Evolutionary conservation across 2,113 vertebrate genomes (phyloP).

Genomic region (Cololabis saira): DNA sequence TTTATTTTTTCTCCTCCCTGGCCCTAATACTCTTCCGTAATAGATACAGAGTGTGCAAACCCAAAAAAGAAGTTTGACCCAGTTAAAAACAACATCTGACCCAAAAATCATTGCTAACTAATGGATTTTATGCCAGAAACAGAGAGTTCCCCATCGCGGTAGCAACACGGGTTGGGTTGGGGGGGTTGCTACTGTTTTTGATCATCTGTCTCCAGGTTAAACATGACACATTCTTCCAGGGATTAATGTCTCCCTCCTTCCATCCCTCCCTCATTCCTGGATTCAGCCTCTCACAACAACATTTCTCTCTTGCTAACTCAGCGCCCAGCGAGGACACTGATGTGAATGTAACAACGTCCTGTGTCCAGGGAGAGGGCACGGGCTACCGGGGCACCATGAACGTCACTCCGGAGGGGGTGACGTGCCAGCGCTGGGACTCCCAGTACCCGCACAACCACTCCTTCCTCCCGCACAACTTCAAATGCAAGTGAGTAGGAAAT

Average conservation of each 20-base stretch:
- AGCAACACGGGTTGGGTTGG: too few species aligned
- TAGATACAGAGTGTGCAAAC: too few species aligned
- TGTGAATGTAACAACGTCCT: constrained; percentile 79
- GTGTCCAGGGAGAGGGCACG: constrained; percentile 87
- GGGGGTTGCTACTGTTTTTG: constrained; percentile 71
- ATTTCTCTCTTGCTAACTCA: constrained; percentile 42
- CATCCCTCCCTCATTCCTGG: constrained; percentile 30
- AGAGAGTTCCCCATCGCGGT: constrained; percentile 50
- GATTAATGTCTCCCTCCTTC: constrained; percentile 63
- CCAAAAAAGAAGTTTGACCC: too few species aligned
- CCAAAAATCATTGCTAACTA: too few species aligned
- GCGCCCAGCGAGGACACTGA: constrained; percentile 61
- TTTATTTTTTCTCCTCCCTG: too few species aligned
- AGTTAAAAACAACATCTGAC: too few species aligned
- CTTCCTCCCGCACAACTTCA: constrained; percentile 91
- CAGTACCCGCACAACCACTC: constrained; percentile 94
- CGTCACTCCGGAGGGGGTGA: constrained; percentile 89
- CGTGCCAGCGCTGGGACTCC: constrained; percentile 92
- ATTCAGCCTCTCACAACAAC: constrained; percentile 13
- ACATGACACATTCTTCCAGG: constrained; percentile 75
- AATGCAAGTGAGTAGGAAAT: constrained; percentile 93
- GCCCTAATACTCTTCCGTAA: too few species aligned
- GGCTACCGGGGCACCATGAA: constrained; percentile 88
- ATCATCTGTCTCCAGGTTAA: constrained; percentile 73
- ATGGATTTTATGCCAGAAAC: constrained; percentile 67